phyloP scores from a whole-genome alignment of 2,113 vertebrate genomes.

The Nothobranchius kuhntae region DNA sequence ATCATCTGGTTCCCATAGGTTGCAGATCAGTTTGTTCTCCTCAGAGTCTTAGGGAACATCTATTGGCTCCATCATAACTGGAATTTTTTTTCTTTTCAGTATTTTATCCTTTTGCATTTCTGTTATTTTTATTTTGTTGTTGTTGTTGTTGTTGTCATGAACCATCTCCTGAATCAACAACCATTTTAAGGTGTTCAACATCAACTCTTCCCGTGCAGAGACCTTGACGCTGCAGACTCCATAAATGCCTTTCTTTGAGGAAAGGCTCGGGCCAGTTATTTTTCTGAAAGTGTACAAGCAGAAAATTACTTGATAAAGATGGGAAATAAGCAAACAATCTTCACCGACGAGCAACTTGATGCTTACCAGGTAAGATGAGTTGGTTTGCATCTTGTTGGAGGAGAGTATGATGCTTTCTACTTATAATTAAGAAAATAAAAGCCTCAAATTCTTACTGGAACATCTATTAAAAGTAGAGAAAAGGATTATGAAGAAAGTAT shows the following conservation, averaged over 20 bases:
- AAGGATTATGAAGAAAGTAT: no score
- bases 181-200: slow-evolving; percentile 33
- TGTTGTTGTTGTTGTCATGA: slow-evolving; percentile 27
- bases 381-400: slow-evolving; percentile 6
- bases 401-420: background rate
- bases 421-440: background rate
- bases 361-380: slow-evolving; percentile 88
- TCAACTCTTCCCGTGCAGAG: slow-evolving; percentile 67
- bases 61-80: background rate
- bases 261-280: slow-evolving; percentile 76
- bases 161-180: slow-evolving; percentile 32
- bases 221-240: slow-evolving; percentile 62
- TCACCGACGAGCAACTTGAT: slow-evolving; percentile 95
- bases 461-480: no score
- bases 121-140: background rate
- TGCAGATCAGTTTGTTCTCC: slow-evolving; percentile 34
- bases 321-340: slow-evolving; percentile 97
- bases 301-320: slow-evolving; percentile 83
- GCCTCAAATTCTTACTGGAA: no score
- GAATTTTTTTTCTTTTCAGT: background rate
- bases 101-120: background rate
- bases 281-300: slow-evolving; percentile 80
- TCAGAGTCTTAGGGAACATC: background rate
- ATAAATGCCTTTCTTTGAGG: slow-evolving; percentile 84
- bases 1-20: slow-evolving; percentile 40